Base-by-base conservation (phyloP, 2,888 invertebrate species). In the Notodonta dromedarius region DNA sequence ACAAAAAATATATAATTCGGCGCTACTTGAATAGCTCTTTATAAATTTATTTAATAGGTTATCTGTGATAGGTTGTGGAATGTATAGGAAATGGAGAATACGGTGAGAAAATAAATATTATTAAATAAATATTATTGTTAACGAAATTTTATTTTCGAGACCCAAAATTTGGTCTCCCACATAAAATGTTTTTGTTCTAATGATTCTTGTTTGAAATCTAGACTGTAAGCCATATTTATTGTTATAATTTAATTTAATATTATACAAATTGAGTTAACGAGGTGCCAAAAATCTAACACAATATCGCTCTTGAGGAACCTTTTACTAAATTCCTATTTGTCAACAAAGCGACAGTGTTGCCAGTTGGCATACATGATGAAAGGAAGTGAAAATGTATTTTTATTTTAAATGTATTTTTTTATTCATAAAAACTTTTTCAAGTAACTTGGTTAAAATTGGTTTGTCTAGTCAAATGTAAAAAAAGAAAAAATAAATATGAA, bases 21-120 rank as follows among this genome's bases (percentile, higher is more conserved):
- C 4, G 14, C 24, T 51, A 14, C 14, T 32, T 32, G 52, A 32
- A 50, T 50, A n/a, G 46, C 0, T 46, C n/a, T 46, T 5, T n/a
- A 16, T 5, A 32, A 32, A 13, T 32, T 32, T 52, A 11, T 32
- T 52, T 52, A 24, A 32, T 50, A 61, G 59, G 54, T 69, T 61
- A 78, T 78, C 82, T 82, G 82, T 82, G 80, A 82, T 82, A 82
- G 75, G 74, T 69, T 73, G 69, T 66, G 67, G 66, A 67, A 56
- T 13, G 62, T 42, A 54, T 63, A 65, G 8, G 44, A 51, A 65
- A 51, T 42, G 46, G 48, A 46, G 40, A 53, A 54, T 44, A 24
- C 5, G 46, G 48, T 2, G 13, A 32, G 24, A 32, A 24, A 24
- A 2, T 24, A 24, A 5, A 52, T 52, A 32, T 52, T 32, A 51